Conservation (phyloP, 2,797 vertebrate genomes). For the Premnoplex brunnescens region DNA sequence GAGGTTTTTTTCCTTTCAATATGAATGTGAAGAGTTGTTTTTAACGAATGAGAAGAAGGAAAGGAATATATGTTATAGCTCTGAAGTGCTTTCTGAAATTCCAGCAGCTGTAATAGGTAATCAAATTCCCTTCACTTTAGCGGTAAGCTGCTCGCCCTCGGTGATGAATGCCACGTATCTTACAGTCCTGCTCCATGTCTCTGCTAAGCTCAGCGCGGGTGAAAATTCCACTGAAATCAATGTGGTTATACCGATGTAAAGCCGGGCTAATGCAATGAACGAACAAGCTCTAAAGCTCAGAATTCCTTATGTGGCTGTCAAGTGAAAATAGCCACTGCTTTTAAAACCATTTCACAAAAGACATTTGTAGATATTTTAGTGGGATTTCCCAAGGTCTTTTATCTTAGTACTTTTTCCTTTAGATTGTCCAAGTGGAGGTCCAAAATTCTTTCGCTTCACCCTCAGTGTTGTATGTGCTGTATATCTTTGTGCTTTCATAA, state of each 20-base stretch:
- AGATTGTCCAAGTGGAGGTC: not conserved
- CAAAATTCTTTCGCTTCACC: not conserved
- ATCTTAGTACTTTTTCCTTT: not conserved
- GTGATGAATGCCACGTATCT: not conserved
- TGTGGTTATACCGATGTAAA: not conserved
- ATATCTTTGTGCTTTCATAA: slow-evolving; percentile 43
- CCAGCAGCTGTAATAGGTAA: slow-evolving; percentile 35
- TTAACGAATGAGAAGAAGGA: slow-evolving; percentile 22
- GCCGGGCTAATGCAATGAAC: not conserved
- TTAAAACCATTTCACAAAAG: slow-evolving; percentile 20
- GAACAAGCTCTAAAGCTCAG: slow-evolving; percentile 11
- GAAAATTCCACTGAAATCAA: not conserved
- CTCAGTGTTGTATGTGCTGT: not conserved
- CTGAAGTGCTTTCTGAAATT: slow-evolving; percentile 42
- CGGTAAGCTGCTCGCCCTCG: not conserved
- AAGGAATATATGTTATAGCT: not conserved
- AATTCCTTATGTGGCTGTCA: slow-evolving; percentile 43
- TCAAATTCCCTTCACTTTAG: slow-evolving; percentile 28
- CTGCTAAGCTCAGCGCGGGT: not conserved
- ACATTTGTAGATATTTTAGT: slow-evolving; percentile 12
- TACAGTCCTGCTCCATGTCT: not conserved
- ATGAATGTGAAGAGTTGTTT: not conserved
- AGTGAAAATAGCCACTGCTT: slow-evolving; percentile 47
- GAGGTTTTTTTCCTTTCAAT: not conserved
- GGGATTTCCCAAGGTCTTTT: slow-evolving; percentile 22